phyloP scores from a whole-genome alignment of 2,113 vertebrate species.

The Stercorarius parasiticus region DNA sequence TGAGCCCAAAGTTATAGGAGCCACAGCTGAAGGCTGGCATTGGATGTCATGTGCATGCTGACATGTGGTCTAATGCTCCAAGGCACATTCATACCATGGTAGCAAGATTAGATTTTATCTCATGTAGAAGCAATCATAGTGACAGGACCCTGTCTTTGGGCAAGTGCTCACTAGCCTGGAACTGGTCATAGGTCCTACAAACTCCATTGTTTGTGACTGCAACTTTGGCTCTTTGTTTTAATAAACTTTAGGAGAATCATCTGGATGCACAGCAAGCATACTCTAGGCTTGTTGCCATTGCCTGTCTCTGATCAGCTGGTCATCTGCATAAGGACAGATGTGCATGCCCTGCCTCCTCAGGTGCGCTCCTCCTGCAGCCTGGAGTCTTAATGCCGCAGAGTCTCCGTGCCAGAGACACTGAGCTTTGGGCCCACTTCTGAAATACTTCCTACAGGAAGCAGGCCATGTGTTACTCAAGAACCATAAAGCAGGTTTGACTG shows the following conservation, averaged over 20 bases:
- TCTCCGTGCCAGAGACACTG: neutral
- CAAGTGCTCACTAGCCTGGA: conserved; percentile 11
- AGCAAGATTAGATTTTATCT: conserved; percentile 15
- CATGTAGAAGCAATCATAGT: conserved; percentile 15
- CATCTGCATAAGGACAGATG: neutral
- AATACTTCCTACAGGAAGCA: neutral
- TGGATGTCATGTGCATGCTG: neutral
- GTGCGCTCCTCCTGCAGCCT: neutral
- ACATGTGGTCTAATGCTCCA: conserved; percentile 34
- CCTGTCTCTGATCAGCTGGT: neutral
- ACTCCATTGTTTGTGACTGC: neutral
- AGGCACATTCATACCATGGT: neutral
- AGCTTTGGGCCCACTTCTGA: neutral
- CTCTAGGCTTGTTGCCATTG: neutral
- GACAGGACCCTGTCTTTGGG: neutral
- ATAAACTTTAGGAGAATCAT: neutral
- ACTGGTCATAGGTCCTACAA: neutral
- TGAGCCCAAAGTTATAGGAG: conserved; percentile 13
- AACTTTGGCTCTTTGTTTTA: neutral
- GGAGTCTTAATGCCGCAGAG: neutral
- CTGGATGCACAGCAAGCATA: neutral
- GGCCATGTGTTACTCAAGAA: neutral
- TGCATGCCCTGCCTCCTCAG: neutral
- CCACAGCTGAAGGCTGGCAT: conserved; percentile 10
- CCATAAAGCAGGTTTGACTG: neutral